Percentiles rank a stretch among this genome's conserved stretches.
phyloP scores from a whole-genome alignment of 2,888 invertebrate species.

The Byasa hedistus region DNA sequence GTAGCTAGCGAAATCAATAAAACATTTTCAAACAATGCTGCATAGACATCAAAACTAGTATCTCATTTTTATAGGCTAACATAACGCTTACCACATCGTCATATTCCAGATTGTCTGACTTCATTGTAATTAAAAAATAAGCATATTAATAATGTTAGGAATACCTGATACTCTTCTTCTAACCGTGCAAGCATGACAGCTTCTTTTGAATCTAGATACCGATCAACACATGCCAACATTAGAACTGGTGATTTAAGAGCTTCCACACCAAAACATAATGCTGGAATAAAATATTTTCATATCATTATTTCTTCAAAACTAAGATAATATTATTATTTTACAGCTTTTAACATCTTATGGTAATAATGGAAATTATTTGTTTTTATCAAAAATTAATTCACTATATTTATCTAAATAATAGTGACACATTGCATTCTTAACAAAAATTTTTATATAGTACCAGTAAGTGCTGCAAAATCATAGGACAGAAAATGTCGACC shows the following conservation, averaged over 20 bases:
- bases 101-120: no score
- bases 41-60: no score
- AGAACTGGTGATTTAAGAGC: constrained; percentile 94
- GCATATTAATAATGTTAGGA: neutral
- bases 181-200: constrained; percentile 91
- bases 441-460: constrained; percentile 66
- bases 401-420: neutral
- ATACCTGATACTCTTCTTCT: constrained; percentile 95
- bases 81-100: no score
- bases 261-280: constrained; percentile 92
- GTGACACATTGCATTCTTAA: neutral
- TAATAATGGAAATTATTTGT: neutral
- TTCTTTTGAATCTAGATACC: constrained; percentile 86
- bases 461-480: constrained; percentile 89
- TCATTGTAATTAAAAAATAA: neutral
- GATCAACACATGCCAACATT: constrained; percentile 90
- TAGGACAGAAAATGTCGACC: constrained; percentile 89
- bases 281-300: constrained; percentile 61
- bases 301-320: neutral
- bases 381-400: neutral
- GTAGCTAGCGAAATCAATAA: no score
- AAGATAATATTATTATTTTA: no score
- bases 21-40: no score
- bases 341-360: no score
- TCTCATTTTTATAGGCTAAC: no score